A percentile compares a stretch with the other conserved stretches of the same genome.
phyloP scores from a whole-genome alignment of 1,140 invertebrate genomes.

The Nixonia krombeini region DNA sequence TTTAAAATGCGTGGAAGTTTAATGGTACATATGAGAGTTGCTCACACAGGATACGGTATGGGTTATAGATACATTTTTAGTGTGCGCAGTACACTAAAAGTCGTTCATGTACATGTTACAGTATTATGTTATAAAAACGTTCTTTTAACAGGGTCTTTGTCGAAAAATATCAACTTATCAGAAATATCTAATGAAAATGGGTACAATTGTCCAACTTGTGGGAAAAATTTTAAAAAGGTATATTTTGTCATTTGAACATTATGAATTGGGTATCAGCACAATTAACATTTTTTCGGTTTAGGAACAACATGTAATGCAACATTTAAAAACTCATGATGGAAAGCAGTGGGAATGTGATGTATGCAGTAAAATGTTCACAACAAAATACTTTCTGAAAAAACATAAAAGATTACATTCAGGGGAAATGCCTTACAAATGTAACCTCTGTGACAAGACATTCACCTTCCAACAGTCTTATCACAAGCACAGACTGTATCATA shows the following conservation, averaged over 20 bases:
- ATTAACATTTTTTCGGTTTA: too few relatives aligned
- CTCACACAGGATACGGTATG: conserved; percentile 75
- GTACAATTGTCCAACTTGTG: conserved; percentile 68
- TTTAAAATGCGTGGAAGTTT: conserved; percentile 87
- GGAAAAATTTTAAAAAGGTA: conserved; percentile 73
- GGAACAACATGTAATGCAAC: conserved; percentile 73
- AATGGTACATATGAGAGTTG: conserved; percentile 85
- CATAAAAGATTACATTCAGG: conserved; percentile 88
- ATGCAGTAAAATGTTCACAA: conserved; percentile 88
- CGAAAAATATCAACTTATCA: conserved; percentile 49
- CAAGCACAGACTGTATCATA: conserved; percentile 89
- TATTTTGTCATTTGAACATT: conserved; percentile 13
- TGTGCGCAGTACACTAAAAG: too few relatives aligned
- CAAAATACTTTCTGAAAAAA: conserved; percentile 92
- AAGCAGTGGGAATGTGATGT: conserved; percentile 88
- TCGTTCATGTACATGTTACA: too few relatives aligned
- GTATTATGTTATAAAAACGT: background rate
- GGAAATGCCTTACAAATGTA: conserved; percentile 89
- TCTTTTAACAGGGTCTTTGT: conserved; percentile 44
- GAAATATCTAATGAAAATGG: conserved; percentile 51
- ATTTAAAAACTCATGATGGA: conserved; percentile 73
- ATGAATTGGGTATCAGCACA: background rate
- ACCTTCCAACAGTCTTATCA: conserved; percentile 94
- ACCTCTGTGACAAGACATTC: conserved; percentile 89
- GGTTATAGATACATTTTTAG: conserved; percentile 34